These are phyloP conservation scores for Speoplatyrhinus poulsoni DNA, from an alignment of 2,113 vertebrate species.

Conservation along the genomic window DNA sequence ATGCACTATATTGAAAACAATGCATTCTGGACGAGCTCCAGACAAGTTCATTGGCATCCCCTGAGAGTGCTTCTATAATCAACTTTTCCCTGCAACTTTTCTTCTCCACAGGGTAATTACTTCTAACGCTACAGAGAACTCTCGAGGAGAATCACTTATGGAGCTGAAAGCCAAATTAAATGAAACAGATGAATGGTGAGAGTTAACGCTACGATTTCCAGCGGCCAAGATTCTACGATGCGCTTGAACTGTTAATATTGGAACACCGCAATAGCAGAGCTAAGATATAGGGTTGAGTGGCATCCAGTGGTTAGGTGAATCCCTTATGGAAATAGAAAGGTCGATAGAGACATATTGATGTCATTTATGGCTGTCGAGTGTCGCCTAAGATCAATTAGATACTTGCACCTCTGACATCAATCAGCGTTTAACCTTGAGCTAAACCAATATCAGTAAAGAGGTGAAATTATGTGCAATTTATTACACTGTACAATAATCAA, in stretches of 20 bases:
- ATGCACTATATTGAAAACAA: conserved; percentile 27
- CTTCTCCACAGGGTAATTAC: conserved; percentile 15
- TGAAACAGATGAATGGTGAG: conserved; percentile 16
- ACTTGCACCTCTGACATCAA: conserved; percentile 31
- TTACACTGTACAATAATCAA: conserved; percentile 47
- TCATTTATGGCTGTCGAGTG: conserved; percentile 39
- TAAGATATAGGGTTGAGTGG: conserved; percentile 16
- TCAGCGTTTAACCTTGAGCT: conserved; percentile 54
- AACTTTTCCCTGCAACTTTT: conserved; percentile 38
- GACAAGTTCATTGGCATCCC: conserved; percentile 33
- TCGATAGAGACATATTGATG: conserved; percentile 42
- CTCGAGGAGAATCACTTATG: conserved; percentile 26
- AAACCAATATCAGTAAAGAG: conserved; percentile 22
- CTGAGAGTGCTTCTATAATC: conserved; percentile 32
- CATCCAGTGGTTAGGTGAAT: background rate
- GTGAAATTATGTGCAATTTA: conserved; percentile 50
- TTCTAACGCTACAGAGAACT: conserved; percentile 26
- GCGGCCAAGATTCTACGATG: background rate
- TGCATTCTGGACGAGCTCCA: background rate
- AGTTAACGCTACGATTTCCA: conserved; percentile 27
- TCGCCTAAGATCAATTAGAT: conserved; percentile 50
- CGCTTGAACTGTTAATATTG: conserved; percentile 12
- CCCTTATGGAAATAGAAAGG: conserved; percentile 15
- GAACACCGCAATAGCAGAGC: background rate
- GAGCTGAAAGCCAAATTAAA: conserved; percentile 23